Evolutionary conservation across 2,888 invertebrate genomes (phyloP), one percentile per base, ranked within the genome.

Genomic region (Lithophane ornitopus): DNA sequence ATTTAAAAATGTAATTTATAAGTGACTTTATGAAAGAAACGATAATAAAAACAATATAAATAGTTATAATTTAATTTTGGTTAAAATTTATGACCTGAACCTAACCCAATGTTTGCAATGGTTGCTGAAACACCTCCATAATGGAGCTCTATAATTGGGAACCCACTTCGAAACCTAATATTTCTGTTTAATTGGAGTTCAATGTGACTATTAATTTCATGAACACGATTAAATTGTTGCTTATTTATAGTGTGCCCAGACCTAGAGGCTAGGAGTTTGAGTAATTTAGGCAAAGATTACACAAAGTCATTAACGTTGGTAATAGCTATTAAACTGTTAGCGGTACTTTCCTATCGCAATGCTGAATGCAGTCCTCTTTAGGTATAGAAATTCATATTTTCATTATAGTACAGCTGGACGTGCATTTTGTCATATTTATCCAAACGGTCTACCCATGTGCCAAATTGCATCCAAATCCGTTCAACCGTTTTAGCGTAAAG

Each of bases 171-270:
- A 80, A 82, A 84, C 80, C 58, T 67, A 82, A 84, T 80, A 85
- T 80, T 82, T 74, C 76, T 41, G 63, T 76, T 76, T 76, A 85
- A 84, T 84, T 85, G 82, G 85, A 76, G 80, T 76, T 82, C 70
- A 85, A 74, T 80, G 70, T 70, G 58, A 67, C 54, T 65, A 75
- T 80, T 82, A 80, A 80, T 80, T 77, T 75, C 16, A 72, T 58
- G 80, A 54, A 68, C 44, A 74, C 67, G 26, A 78, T 74, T 81
- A 84, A 81, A 74, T 58, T 73, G 61, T 58, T 46, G 22, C 59
- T 83, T 74, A 84, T 83, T 84, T 81, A 82, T 78, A 61, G 71
- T 65, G 34, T 59, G 62, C 54, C 59, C 58, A 46, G 12, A 54
- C 12, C 28, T 41, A 56, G 39, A n/a, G 76, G 39, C 28, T 71